phyloP scores from a whole-genome alignment of 2,113 vertebrate species.

The Crotalus horridus region DNA sequence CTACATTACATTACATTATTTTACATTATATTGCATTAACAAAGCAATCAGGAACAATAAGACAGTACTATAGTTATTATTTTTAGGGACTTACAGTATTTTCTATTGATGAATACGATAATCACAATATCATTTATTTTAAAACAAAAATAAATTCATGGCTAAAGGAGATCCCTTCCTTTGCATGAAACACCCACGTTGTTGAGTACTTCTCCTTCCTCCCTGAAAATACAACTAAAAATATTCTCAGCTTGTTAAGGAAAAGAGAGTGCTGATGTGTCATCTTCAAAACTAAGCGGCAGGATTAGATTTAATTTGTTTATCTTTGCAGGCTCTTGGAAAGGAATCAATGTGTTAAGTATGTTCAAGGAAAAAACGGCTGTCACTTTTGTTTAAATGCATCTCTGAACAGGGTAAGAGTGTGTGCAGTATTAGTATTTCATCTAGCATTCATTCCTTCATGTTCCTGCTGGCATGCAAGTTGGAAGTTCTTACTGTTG shows the following conservation, averaged over 20 bases:
- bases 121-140: background rate
- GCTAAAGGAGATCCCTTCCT: background rate
- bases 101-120: background rate
- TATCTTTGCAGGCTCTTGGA: slow-evolving; percentile 3
- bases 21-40: background rate
- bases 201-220: background rate
- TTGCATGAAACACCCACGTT: background rate
- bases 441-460: background rate
- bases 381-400: slow-evolving; percentile 3
- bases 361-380: slow-evolving; percentile 7
- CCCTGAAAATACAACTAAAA: slow-evolving; percentile 4
- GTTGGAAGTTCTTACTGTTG: slow-evolving; percentile 15
- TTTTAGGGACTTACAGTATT: background rate
- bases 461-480: slow-evolving; percentile 8
- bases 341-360: rapidly evolving
- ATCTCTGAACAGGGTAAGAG: background rate
- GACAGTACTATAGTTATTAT: background rate
- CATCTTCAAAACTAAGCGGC: background rate
- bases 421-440: background rate
- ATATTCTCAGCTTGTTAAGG: background rate
- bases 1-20: background rate
- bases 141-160: background rate
- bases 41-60: background rate
- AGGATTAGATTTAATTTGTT: slow-evolving; percentile 27
- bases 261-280: background rate